phyloP scores from a whole-genome alignment of 2,113 vertebrate genomes.

The Parus major region DNA sequence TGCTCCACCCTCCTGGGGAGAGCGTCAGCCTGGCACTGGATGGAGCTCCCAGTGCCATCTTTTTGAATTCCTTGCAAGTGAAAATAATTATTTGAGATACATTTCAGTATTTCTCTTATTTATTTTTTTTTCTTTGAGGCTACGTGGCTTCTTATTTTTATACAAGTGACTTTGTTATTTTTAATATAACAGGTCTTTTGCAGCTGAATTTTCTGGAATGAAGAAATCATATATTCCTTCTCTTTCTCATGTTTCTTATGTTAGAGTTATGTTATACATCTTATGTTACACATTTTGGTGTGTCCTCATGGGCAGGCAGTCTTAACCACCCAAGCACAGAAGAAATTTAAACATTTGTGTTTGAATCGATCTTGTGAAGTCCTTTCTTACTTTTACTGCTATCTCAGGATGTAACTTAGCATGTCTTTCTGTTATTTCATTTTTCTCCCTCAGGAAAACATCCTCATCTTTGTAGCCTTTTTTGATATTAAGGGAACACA shows the following conservation, averaged over 20 bases:
- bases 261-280: neutral
- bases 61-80: neutral
- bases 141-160: neutral
- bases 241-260: neutral
- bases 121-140: neutral
- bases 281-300: neutral
- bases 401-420: neutral
- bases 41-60: neutral
- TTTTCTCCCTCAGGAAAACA: neutral
- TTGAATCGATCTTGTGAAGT: neutral
- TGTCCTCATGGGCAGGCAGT: neutral
- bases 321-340: neutral
- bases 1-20: neutral
- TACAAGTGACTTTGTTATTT: neutral
- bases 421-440: neutral
- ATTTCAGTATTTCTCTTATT: neutral
- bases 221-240: neutral
- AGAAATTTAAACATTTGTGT: neutral
- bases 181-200: neutral
- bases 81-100: neutral
- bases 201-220: neutral
- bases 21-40: rapidly evolving
- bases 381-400: neutral
- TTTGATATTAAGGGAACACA: neutral
- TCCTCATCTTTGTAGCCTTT: neutral